Evolutionary conservation across 2,797 vertebrate species (phyloP), one percentile per base, ranked within the genome.

Genomic region (Zenarchopterus dispar): DNA sequence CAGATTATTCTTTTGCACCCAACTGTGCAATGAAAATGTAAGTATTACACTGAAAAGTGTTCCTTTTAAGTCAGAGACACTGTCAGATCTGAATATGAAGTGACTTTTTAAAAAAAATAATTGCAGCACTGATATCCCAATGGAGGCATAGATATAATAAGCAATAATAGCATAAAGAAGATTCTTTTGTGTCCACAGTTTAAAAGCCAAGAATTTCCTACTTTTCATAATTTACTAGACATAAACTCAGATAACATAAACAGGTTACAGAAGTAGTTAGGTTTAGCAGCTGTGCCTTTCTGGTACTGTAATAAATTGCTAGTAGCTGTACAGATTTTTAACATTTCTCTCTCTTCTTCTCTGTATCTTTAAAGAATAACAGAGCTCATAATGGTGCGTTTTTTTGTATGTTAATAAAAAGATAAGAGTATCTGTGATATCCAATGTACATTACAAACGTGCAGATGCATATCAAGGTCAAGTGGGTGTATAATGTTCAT

Each of bases 381-480:
- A 60, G 19, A 22, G 21, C 39, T 50, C 56, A 57, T 31, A 24
- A 28, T 26, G 0, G 17, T 21, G 2, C 47, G 2, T 47, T 55
- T 56, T 59, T 36, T 36, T 67, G n/a, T 31, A 54, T 56, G 41
- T 66, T 64, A 60, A 67, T 72, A 45, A 52, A 74, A 56, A 19
- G 36, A 62, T 66, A 64, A 72, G 16, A 62, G 31, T 24, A 53
- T 73, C 9, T 58, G n/a, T 67, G 56, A 60, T 59, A 70, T 49
- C 33, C 31, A 8, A 41, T 13, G 13, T 19, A 33, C 17, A 68
- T 56, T 49, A 46, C 56, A 69, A 15, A 49, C 52, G 61, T 36
- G 55, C 23, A 53, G 57, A 77, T 78, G 48, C 3, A 73, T 60
- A 70, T 82, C 64, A 75, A 80, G 71, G 70, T 82, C 56, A 28